A percentile compares a stretch with the other conserved stretches of the same genome.
Evolutionary conservation across 1,140 invertebrate species (phyloP).

Genomic region (Apolygus lucorum): DNA sequence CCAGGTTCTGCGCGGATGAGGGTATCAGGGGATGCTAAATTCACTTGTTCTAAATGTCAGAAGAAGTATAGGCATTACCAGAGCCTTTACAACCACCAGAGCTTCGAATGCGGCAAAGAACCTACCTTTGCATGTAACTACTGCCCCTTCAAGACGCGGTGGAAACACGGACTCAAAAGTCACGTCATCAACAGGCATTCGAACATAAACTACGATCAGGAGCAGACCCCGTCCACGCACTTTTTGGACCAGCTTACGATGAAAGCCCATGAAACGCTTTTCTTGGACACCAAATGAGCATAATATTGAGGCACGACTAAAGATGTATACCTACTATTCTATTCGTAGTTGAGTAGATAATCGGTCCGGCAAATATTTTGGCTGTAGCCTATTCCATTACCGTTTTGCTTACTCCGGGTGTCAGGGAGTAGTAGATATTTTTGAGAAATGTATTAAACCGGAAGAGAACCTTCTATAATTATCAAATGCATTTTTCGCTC

Average conservation of each 20-base stretch:
- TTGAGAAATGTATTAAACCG: too few relatives aligned
- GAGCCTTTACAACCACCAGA: constrained; percentile 46
- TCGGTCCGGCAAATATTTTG: too few relatives aligned
- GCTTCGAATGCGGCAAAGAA: constrained; percentile 45
- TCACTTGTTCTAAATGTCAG: constrained; percentile 39
- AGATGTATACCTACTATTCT: too few relatives aligned
- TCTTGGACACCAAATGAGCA: too few relatives aligned
- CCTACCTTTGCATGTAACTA: constrained; percentile 42
- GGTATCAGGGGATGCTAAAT: not conserved
- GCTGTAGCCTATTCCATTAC: too few relatives aligned
- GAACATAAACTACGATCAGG: not conserved
- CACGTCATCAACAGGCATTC: constrained; percentile 38
- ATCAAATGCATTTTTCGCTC: too few relatives aligned
- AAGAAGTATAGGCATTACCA: constrained; percentile 43
- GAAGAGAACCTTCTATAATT: too few relatives aligned
- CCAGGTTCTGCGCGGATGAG: not conserved
- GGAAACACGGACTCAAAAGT: constrained; percentile 39
- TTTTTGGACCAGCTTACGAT: not conserved
- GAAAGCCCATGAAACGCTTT: too few relatives aligned
- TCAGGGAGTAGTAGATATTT: too few relatives aligned
- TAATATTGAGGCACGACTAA: too few relatives aligned
- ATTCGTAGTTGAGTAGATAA: too few relatives aligned
- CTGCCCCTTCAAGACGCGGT: constrained; percentile 44
- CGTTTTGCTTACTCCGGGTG: too few relatives aligned
- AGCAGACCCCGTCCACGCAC: not conserved